These are phyloP conservation scores for Parascotia fuliginaria DNA, from an alignment of 2,888 invertebrate genomes.

Conservation along the genomic window DNA sequence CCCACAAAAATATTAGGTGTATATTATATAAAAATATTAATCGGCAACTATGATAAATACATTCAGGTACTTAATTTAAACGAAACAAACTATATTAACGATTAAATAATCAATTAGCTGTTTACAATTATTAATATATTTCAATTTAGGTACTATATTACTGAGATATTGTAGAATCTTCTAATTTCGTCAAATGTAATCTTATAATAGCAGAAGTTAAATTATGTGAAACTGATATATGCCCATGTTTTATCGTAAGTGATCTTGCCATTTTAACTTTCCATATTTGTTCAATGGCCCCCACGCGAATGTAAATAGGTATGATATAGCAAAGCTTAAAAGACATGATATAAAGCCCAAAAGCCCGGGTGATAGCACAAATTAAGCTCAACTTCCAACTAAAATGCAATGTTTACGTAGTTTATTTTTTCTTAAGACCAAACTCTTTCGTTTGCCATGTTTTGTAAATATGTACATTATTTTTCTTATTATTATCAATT, in stretches of 20 bases:
- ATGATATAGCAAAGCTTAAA: conserved; percentile 54
- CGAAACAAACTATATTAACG: too few relatives aligned
- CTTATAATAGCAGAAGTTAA: too few relatives aligned
- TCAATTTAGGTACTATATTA: neutral
- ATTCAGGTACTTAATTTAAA: neutral
- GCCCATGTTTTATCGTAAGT: conserved; percentile 7
- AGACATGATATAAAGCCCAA: conserved; percentile 52
- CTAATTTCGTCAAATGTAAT: neutral
- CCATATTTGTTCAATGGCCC: conserved; percentile 16
- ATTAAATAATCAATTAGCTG: neutral
- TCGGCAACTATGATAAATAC: neutral
- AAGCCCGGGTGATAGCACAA: conserved; percentile 57
- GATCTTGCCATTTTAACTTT: conserved; percentile 34
- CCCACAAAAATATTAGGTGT: too few relatives aligned
- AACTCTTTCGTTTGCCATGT: conserved; percentile 78
- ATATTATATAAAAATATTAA: neutral
- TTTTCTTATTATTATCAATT: conserved; percentile 45
- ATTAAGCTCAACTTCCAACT: conserved; percentile 55
- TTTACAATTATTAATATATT: neutral
- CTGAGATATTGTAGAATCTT: neutral
- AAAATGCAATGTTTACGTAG: conserved; percentile 55
- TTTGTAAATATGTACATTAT: conserved; percentile 70
- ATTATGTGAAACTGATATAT: too few relatives aligned
- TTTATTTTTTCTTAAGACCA: conserved; percentile 58
- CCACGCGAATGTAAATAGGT: conserved; percentile 16